Percentiles rank a stretch among this genome's conserved stretches.
Conservation (phyloP, 1,140 invertebrate species). For the Battus philenor region DNA sequence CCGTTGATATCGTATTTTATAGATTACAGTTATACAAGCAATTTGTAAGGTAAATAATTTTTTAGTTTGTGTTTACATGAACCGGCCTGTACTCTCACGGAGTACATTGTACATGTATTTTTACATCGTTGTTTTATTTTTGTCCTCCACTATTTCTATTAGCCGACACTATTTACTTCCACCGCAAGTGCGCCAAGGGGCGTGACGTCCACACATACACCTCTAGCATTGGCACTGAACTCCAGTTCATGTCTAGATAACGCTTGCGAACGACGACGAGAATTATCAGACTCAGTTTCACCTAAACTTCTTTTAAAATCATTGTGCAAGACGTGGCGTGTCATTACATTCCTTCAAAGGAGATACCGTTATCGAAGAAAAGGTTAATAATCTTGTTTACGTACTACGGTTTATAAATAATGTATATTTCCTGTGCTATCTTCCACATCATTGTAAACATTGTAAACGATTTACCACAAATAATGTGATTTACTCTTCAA, state of each 20-base stretch:
- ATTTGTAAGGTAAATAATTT: too few relatives aligned
- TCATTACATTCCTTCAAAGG: conserved; percentile 9
- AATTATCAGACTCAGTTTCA: conserved; percentile 25
- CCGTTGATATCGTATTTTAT: too few relatives aligned
- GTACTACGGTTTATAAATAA: conserved; percentile 10
- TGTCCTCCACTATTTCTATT: conserved; percentile 41
- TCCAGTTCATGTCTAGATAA: conserved; percentile 66
- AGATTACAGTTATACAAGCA: too few relatives aligned
- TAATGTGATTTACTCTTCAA: conserved; percentile 20
- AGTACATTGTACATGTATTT: conserved; percentile 22
- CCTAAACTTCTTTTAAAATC: conserved; percentile 4
- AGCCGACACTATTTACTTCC: conserved; percentile 54
- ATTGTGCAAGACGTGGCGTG: conserved; percentile 2
- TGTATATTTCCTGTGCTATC: conserved; percentile 10
- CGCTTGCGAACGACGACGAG: conserved; percentile 47
- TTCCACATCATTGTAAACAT: conserved; percentile 1
- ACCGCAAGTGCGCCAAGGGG: conserved; percentile 63
- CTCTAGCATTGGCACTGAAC: conserved; percentile 69
- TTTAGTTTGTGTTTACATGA: too few relatives aligned
- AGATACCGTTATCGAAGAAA: conserved; percentile 18
- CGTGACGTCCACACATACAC: conserved; percentile 57
- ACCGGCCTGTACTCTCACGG: too few relatives aligned
- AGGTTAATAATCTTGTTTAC: conserved; percentile 28
- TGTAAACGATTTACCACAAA: conserved; percentile 8
- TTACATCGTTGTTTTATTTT: conserved; percentile 36